phyloP scores from a whole-genome alignment of 2,888 invertebrate species.

The Seira musarum region DNA sequence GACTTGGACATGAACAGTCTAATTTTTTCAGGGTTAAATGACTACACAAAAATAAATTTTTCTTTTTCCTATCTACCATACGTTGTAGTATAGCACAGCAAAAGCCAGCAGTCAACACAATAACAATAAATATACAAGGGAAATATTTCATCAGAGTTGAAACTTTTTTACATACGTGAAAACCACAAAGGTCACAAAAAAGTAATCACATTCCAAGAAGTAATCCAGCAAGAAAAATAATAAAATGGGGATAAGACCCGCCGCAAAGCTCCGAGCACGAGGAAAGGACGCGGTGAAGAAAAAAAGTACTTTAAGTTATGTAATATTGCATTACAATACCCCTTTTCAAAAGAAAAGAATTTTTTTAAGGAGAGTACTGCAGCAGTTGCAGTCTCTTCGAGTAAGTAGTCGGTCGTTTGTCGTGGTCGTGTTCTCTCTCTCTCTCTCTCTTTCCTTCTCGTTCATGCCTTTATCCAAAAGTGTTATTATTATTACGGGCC shows the following conservation, averaged over 20 bases:
- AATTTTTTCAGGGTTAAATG: no score
- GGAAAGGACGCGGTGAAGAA: conserved; percentile 6
- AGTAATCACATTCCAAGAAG: conserved; percentile 48
- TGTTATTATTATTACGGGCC: conserved; percentile 6
- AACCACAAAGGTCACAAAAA: conserved; percentile 54
- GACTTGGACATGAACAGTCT: no score
- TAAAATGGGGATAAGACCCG: conserved; percentile 24
- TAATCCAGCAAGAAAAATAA: conserved; percentile 38
- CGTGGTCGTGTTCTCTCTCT: conserved; percentile 13
- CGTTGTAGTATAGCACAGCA: no score
- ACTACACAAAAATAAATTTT: no score
- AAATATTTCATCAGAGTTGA: conserved; percentile 25
- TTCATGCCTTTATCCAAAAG: neutral
- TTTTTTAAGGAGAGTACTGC: no score
- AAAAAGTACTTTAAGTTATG: conserved; percentile 19
- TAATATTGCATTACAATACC: no score
- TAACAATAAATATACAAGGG: conserved; percentile 47
- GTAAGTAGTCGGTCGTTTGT: conserved; percentile 35
- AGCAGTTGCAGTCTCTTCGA: conserved; percentile 31
- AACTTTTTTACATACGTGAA: conserved; percentile 28
- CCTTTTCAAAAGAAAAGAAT: no score
- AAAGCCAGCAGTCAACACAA: conserved; percentile 16
- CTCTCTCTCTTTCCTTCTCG: no score
- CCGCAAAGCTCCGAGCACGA: conserved; percentile 17
- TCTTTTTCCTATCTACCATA: no score